Conservation (phyloP, 2,797 vertebrate genomes). For the Thalassophryne amazonica region DNA sequence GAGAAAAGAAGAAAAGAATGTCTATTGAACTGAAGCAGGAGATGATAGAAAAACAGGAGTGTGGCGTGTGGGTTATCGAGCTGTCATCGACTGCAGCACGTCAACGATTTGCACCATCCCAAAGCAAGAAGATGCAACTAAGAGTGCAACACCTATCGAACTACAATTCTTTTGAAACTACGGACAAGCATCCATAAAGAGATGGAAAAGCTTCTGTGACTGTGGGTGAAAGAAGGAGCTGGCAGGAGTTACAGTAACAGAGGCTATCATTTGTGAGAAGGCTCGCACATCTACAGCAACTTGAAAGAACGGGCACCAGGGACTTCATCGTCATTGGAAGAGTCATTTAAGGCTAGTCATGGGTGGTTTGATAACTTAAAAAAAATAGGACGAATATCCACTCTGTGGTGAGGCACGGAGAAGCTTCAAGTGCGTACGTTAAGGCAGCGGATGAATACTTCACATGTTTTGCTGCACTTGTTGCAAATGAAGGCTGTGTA, state of each 20-base stretch:
- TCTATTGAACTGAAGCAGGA: too few species aligned
- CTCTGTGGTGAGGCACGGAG: too few species aligned
- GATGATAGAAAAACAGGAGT: too few species aligned
- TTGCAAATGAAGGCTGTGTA: constrained; percentile 1
- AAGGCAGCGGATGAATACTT: constrained; percentile 3
- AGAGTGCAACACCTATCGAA: too few species aligned
- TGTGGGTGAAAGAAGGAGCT: constrained; percentile 22
- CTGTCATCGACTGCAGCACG: too few species aligned
- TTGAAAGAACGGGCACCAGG: background rate
- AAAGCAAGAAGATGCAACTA: too few species aligned
- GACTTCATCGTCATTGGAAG: background rate
- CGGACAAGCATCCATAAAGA: too few species aligned
- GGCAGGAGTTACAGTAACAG: background rate
- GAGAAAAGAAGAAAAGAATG: too few species aligned
- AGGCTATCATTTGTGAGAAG: background rate
- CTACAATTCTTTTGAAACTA: too few species aligned
- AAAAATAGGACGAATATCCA: too few species aligned
- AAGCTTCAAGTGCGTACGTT: background rate
- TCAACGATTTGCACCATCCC: too few species aligned
- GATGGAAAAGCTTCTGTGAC: constrained; percentile 8
- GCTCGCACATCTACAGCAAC: background rate
- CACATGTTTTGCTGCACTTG: background rate
- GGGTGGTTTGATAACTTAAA: background rate
- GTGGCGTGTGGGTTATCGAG: too few species aligned
- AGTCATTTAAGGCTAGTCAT: background rate